A percentile compares a stretch with the other conserved stretches of the same genome.
Conservation (phyloP, 1,140 invertebrate species). For the Thrips palmi region DNA sequence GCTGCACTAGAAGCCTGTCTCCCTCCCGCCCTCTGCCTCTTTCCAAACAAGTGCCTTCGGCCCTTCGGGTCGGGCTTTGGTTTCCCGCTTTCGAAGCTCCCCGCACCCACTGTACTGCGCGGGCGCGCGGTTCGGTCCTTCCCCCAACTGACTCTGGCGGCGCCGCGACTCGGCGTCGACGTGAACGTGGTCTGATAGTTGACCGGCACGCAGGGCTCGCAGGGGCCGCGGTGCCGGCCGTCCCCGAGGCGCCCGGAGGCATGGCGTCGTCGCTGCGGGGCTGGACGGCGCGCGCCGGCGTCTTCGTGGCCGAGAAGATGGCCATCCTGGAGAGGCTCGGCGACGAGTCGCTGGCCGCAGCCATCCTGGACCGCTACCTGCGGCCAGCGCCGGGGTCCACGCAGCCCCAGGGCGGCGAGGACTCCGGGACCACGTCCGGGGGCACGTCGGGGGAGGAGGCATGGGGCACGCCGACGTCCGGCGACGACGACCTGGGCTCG, state of each 20-base stretch:
- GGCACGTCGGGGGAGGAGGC: slow-evolving; percentile 64
- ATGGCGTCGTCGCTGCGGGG: slow-evolving; percentile 29
- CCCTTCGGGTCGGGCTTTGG: too few relatives aligned
- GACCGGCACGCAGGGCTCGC: background rate
- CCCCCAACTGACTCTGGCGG: background rate
- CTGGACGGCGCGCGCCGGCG: slow-evolving; percentile 58
- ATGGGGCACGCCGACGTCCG: slow-evolving; percentile 69
- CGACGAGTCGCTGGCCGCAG: slow-evolving; percentile 26
- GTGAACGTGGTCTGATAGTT: slow-evolving; percentile 13
- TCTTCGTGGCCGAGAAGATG: slow-evolving; percentile 64
- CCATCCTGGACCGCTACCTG: slow-evolving; percentile 34
- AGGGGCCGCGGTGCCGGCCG: slow-evolving; percentile 12
- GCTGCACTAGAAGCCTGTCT: too few relatives aligned
- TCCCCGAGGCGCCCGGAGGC: slow-evolving; percentile 15
- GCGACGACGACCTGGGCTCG: slow-evolving; percentile 23
- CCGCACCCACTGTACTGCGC: too few relatives aligned
- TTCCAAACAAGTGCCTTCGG: too few relatives aligned
- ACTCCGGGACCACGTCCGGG: slow-evolving; percentile 29
- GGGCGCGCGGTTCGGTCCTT: too few relatives aligned
- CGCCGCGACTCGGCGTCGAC: too few relatives aligned
- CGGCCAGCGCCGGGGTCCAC: background rate
- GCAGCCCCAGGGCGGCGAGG: background rate
- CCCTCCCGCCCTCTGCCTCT: too few relatives aligned
- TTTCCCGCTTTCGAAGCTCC: too few relatives aligned
- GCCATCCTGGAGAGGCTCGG: slow-evolving; percentile 39